These are phyloP conservation scores for Sarcophaga variegata DNA, from an alignment of 2,888 invertebrate species.

Conservation along the genomic window DNA sequence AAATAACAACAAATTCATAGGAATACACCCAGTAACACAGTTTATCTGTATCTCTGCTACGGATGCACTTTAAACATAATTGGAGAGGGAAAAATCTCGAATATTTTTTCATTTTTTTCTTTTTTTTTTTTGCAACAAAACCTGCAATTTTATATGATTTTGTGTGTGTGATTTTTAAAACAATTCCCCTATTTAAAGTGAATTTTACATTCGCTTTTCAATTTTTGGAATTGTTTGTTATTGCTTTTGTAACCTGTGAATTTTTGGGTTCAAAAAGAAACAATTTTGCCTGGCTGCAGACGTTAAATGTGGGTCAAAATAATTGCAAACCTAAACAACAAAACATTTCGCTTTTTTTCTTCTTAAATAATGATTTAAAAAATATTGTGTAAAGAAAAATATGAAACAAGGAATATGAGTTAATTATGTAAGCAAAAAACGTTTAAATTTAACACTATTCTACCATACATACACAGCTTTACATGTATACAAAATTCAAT, in stretches of 20 bases:
- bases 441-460: neutral
- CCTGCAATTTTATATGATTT: neutral
- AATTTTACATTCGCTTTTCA: neutral
- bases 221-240: neutral
- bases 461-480: constrained; percentile 1
- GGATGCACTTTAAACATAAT: constrained; percentile 44
- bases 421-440: neutral
- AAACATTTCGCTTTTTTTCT: neutral
- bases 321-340: neutral
- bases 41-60: constrained; percentile 58
- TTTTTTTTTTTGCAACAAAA: neutral
- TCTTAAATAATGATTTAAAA: neutral
- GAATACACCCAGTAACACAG: constrained; percentile 70
- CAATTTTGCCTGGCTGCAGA: neutral
- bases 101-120: neutral
- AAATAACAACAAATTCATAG: constrained; percentile 40
- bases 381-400: neutral
- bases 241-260: neutral
- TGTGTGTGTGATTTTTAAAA: neutral
- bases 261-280: constrained; percentile 21
- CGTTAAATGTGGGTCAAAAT: constrained; percentile 36
- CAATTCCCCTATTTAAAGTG: neutral
- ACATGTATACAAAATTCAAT: neutral
- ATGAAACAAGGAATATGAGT: neutral
- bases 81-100: neutral